These are phyloP conservation scores for Pseudopleuronectes americanus DNA, from an alignment of 2,797 vertebrate species.

Conservation along the genomic window DNA sequence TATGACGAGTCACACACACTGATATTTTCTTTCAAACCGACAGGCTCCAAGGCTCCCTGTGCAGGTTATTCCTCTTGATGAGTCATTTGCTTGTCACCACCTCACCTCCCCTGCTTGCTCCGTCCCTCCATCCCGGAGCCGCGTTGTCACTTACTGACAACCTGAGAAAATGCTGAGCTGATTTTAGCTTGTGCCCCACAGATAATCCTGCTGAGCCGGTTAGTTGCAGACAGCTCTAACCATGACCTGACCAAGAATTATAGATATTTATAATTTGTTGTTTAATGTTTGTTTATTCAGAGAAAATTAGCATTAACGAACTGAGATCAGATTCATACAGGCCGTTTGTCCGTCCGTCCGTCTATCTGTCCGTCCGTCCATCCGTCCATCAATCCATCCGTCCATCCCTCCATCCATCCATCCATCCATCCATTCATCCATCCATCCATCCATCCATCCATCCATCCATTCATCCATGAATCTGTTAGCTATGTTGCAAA, in stretches of 20 bases:
- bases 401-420: too few relatives aligned
- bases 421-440: too few relatives aligned
- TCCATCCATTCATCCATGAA: too few relatives aligned
- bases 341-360: too few relatives aligned
- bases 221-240: constrained; percentile 2
- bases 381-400: too few relatives aligned
- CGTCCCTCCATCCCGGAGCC: constrained; percentile 8
- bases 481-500: too few relatives aligned
- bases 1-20: constrained; percentile 8
- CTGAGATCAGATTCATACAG: too few relatives aligned
- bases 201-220: constrained; percentile 15
- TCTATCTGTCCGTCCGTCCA: too few relatives aligned
- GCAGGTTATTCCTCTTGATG: constrained; percentile 49
- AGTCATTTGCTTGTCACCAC: constrained; percentile 53
- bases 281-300: not conserved
- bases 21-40: constrained; percentile 6
- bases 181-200: constrained; percentile 23
- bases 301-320: not conserved
- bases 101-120: not conserved
- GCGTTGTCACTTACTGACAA: constrained; percentile 48
- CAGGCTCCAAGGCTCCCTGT: constrained; percentile 9
- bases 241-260: not conserved
- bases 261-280: not conserved
- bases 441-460: too few relatives aligned
- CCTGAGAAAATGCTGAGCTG: constrained; percentile 15